Evolutionary conservation across 2,113 vertebrate genomes (phyloP), one percentile per base, ranked within the genome.

Genomic region (Hystrix cristata): DNA sequence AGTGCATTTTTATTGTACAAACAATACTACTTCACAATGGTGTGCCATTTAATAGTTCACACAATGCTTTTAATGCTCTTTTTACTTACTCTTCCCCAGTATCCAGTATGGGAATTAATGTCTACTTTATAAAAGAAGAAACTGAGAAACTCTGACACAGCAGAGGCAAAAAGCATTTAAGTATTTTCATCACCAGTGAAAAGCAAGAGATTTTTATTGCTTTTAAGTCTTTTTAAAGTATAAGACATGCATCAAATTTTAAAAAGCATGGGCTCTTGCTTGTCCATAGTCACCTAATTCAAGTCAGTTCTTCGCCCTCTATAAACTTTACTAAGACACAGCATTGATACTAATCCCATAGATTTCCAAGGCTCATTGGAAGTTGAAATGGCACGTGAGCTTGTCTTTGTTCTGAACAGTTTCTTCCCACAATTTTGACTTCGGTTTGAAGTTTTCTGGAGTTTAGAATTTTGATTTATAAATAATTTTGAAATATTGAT

Each of bases 391-490:
- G 55, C n/a, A 86, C 43, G 53, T 13, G n/a, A 38, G 27, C 64
- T 55, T 69, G 38, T 43, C 27, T 46, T 48, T 84, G n/a, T 25
- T 87, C 19, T 27, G 8, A 82, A 96, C 13, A 93, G 74, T 74
- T 81, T 11, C 53, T 72, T 92, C n/a, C 82, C 27, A 90, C 2
- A 82, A 91, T 91, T 94, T 91, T 95, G 62, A 94, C n/a, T 48
- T 83, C n/a, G 94, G 92, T 91, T 91, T 91, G 43, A 87, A 62
- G 19, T 85, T 94, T 96, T 88, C 69, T 87, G 83, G 71, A 84
- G 69, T 96, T 74, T 74, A 74, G 43, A 74, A 76, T 57, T 94
- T 38, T 90, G 72, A 29, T 69, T 96, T 34, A 81, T 59, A 90
- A 90, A 60, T 34, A 67, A 53, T 87, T 91, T 85, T 84, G 46